Conservation (phyloP, 2,888 invertebrate species). For the Phytoseiulus persimilis region DNA sequence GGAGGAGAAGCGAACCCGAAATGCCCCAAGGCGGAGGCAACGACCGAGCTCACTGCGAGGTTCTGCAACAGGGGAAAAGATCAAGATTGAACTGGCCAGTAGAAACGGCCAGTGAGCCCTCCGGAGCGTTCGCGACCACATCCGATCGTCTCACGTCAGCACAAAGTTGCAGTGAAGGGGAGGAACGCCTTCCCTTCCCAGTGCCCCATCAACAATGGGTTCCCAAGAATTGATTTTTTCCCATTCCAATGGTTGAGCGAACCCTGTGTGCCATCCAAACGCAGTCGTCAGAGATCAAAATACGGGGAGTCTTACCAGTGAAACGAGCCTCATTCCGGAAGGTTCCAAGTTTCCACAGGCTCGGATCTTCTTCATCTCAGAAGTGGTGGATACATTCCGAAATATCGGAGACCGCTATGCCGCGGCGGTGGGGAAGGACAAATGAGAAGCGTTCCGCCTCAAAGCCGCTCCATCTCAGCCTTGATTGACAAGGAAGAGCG, state of each 20-base stretch:
- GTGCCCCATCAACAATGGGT: not conserved
- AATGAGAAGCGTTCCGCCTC: no score
- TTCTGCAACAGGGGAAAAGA: not conserved
- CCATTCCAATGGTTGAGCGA: not conserved
- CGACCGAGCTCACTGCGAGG: not conserved
- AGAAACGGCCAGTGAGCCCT: not conserved
- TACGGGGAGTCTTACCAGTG: no score
- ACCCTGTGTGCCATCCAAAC: not conserved
- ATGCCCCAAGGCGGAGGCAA: no score
- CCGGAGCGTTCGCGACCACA: not conserved
- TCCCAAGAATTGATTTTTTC: not conserved
- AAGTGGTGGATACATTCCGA: no score
- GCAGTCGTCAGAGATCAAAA: not conserved
- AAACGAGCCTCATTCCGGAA: no score
- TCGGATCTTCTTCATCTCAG: no score
- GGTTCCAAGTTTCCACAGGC: no score
- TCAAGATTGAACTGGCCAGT: not conserved
- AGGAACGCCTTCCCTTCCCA: not conserved
- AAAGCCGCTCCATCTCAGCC: no score
- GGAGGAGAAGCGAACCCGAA: no score
- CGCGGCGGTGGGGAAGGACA: no score
- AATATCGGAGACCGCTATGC: no score
- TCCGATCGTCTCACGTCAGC: not conserved
- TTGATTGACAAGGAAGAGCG: no score
- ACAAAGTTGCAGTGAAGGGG: not conserved